These are phyloP conservation scores for Serranus cabrilla DNA, from an alignment of 2,797 vertebrate genomes.

Conservation along the genomic window DNA sequence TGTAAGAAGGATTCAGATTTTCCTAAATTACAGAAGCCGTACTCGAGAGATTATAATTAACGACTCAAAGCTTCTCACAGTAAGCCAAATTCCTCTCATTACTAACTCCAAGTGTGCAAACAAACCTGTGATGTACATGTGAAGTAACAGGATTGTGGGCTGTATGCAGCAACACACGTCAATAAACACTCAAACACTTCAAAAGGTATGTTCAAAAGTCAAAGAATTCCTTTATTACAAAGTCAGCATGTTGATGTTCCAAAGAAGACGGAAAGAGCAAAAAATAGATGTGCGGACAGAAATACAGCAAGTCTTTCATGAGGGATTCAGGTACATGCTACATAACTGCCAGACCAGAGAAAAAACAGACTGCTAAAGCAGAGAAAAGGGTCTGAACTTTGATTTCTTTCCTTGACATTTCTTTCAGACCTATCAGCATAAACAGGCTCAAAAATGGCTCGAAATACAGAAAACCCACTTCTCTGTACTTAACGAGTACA, in stretches of 20 bases:
- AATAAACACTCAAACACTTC: not conserved
- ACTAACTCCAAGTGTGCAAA: constrained; percentile 5
- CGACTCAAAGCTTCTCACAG: constrained; percentile 20
- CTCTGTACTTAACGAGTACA: constrained; percentile 2
- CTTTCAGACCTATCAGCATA: constrained; percentile 13
- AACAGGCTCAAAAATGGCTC: constrained; percentile 4
- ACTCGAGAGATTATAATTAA: constrained; percentile 2
- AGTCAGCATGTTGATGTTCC: constrained; percentile 82
- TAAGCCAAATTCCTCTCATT: constrained; percentile 12
- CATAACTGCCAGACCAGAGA: constrained; percentile 56
- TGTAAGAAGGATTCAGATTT: not conserved
- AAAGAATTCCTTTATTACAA: constrained; percentile 83
- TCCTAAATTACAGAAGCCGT: not conserved
- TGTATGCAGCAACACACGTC: not conserved
- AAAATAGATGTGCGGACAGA: constrained; percentile 56
- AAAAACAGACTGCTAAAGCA: constrained; percentile 12
- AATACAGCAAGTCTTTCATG: constrained; percentile 53
- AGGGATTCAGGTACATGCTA: constrained; percentile 71
- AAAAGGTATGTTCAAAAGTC: constrained; percentile 52
- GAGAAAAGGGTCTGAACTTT: constrained; percentile 15
- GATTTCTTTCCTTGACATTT: constrained; percentile 30
- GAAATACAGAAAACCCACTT: constrained; percentile 4
- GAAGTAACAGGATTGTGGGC: not conserved
- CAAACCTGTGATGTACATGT: not conserved
- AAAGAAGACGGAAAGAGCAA: constrained; percentile 65